A percentile compares a stretch with the other conserved stretches of the same genome.
These are phyloP conservation scores for Mobula birostris DNA, from an alignment of 2,113 vertebrate species.

Conservation along the genomic window DNA sequence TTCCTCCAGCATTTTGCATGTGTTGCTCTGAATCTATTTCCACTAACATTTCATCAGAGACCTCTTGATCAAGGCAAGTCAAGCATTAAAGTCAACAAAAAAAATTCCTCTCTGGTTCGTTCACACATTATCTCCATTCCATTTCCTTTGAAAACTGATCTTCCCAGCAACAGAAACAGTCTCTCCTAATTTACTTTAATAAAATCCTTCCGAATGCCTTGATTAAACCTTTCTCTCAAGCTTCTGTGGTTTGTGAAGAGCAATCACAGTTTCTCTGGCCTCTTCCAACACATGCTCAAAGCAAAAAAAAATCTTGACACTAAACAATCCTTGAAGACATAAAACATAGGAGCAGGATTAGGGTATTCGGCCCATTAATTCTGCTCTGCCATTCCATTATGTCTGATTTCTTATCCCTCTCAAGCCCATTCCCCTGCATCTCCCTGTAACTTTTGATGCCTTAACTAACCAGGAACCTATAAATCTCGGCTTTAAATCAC, in stretches of 20 bases:
- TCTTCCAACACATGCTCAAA: neutral
- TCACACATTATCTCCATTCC: neutral
- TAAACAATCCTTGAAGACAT: neutral
- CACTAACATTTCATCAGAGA: neutral
- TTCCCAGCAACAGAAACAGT: neutral
- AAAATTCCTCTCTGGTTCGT: neutral
- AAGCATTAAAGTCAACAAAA: neutral
- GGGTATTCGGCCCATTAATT: too few relatives aligned
- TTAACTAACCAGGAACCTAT: too few relatives aligned
- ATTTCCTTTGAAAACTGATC: neutral
- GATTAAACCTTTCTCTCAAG: neutral
- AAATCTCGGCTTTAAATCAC: too few relatives aligned
- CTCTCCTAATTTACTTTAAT: neutral
- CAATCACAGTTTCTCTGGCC: neutral
- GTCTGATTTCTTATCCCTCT: too few relatives aligned
- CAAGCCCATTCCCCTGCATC: too few relatives aligned
- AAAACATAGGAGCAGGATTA: too few relatives aligned
- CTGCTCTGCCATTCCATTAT: too few relatives aligned
- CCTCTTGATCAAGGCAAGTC: neutral
- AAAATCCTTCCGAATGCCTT: neutral
- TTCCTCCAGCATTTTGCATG: too few relatives aligned
- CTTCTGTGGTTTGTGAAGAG: too few relatives aligned
- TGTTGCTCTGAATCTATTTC: neutral
- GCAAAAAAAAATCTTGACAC: neutral
- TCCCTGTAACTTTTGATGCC: too few relatives aligned